Percentiles rank a stretch among this genome's conserved stretches.
Evolutionary conservation across 2,797 vertebrate species (phyloP).

Genomic region (Emys orbicularis): DNA sequence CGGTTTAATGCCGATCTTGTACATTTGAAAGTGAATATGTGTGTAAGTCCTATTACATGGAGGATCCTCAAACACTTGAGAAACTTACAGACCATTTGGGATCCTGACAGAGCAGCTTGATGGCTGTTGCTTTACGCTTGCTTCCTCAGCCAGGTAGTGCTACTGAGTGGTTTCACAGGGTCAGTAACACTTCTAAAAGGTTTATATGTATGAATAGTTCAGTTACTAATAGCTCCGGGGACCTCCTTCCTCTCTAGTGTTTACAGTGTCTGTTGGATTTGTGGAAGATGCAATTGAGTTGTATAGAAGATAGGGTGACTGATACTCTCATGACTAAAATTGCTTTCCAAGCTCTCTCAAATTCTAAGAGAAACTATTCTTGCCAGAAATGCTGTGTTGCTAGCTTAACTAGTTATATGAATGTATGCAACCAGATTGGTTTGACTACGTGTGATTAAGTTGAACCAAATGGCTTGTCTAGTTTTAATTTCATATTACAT

Average conservation of each 20-base stretch:
- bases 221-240: neutral
- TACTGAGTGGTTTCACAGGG: neutral
- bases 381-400: constrained; percentile 59
- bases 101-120: no score
- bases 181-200: neutral
- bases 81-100: neutral
- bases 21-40: neutral
- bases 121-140: rapidly evolving
- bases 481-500: constrained; percentile 12
- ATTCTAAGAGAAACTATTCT: constrained; percentile 46
- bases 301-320: constrained; percentile 47
- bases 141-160: neutral
- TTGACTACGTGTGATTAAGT: constrained; percentile 29
- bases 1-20: neutral
- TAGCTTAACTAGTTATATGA: constrained; percentile 59
- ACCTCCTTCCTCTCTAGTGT: neutral
- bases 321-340: constrained; percentile 66
- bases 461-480: neutral
- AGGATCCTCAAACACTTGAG: neutral
- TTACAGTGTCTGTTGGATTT: constrained; percentile 39
- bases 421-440: neutral
- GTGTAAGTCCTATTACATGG: neutral
- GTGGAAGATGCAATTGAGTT: constrained; percentile 43
- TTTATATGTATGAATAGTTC: neutral
- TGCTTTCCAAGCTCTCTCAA: constrained; percentile 56